A percentile compares a stretch with the other conserved stretches of the same genome.
phyloP scores from a whole-genome alignment of 1,140 invertebrate species.

The Mycetomoellerius zeteki region DNA sequence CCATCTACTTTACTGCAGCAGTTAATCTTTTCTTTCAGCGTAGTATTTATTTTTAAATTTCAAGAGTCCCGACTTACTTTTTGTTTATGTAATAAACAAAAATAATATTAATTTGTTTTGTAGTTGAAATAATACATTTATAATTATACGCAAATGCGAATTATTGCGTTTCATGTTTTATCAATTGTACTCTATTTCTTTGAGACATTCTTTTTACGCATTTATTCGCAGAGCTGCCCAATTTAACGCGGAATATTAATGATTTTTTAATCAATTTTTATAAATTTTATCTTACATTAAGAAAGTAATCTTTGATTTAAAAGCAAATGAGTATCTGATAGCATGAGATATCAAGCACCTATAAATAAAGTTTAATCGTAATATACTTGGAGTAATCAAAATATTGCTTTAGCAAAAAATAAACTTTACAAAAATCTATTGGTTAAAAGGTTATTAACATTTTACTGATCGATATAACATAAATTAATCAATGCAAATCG shows the following conservation, averaged over 20 bases:
- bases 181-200: background rate
- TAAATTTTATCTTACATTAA: background rate
- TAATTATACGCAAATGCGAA: slow-evolving; percentile 58
- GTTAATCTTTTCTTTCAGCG: no score
- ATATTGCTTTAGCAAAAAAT: background rate
- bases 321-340: background rate
- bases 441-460: background rate
- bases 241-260: background rate
- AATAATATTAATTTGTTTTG: no score
- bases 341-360: no score
- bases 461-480: background rate
- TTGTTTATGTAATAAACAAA: no score
- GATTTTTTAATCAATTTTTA: background rate
- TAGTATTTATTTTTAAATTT: no score
- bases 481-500: background rate
- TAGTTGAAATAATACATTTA: background rate
- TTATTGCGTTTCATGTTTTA: background rate
- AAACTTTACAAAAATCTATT: slow-evolving; percentile 2
- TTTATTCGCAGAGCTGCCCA: background rate
- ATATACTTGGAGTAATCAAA: background rate
- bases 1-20: no score
- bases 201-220: background rate
- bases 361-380: background rate
- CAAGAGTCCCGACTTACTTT: no score
- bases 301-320: background rate